phyloP scores from a whole-genome alignment of 2,888 invertebrate species.

The Halictus quadricinctus region DNA sequence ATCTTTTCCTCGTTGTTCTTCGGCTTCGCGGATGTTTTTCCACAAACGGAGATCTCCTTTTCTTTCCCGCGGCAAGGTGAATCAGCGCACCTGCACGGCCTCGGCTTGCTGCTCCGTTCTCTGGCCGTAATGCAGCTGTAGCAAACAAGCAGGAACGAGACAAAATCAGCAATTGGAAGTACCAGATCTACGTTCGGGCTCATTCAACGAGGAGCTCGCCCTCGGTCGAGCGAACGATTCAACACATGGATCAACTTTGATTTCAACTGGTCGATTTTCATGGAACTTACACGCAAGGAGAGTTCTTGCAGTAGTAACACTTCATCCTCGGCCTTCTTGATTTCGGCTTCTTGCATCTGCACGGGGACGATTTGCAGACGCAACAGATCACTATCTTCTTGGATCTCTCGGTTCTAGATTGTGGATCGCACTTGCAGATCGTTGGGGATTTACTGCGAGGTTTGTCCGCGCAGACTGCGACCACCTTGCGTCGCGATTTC shows the following conservation, averaged over 20 bases:
- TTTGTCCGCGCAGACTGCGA: constrained; percentile 44
- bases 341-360: constrained; percentile 65
- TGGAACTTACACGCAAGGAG: constrained; percentile 71
- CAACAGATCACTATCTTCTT: constrained; percentile 56
- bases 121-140: constrained; percentile 57
- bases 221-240: background rate
- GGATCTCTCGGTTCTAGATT: constrained; percentile 40
- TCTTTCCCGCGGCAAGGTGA: constrained; percentile 55
- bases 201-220: constrained; percentile 18
- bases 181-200: constrained; percentile 28
- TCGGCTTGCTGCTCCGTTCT: constrained; percentile 52
- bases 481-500: constrained; percentile 35
- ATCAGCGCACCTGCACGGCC: constrained; percentile 66
- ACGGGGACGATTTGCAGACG: constrained; percentile 66
- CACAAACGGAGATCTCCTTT: constrained; percentile 38
- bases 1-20: constrained; percentile 48
- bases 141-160: constrained; percentile 42
- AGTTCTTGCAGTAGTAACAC: constrained; percentile 76
- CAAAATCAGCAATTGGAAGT: constrained; percentile 51
- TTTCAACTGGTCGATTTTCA: background rate
- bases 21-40: constrained; percentile 48
- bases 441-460: constrained; percentile 57
- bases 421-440: constrained; percentile 53
- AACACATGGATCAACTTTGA: background rate
- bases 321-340: constrained; percentile 67